Evolutionary conservation across 2,888 invertebrate genomes (phyloP).

Genomic region (Folsomia manolachei): DNA sequence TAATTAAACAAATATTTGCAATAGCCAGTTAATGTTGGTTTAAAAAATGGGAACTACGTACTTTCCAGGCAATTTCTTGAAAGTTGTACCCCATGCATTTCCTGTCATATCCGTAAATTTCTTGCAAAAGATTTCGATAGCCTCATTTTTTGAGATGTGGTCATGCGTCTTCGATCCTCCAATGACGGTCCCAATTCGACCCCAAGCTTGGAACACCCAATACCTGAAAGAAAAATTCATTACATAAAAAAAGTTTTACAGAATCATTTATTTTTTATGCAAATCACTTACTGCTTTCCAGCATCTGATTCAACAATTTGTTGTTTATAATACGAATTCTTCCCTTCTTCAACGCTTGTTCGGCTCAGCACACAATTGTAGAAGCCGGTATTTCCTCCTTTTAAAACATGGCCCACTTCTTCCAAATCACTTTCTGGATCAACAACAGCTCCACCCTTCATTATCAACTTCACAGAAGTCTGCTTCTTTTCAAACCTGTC

Average conservation of each 20-base stretch:
- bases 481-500: conserved; percentile 42
- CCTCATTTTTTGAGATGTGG: conserved; percentile 58
- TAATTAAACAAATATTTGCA: no score
- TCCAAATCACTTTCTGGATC: conserved; percentile 85
- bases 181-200: conserved; percentile 91
- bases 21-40: no score
- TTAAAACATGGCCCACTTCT: conserved; percentile 70
- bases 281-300: conserved; percentile 49
- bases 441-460: conserved; percentile 84
- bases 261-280: neutral
- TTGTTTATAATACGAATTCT: conserved; percentile 92
- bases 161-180: conserved; percentile 69
- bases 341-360: conserved; percentile 80
- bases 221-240: conserved; percentile 18
- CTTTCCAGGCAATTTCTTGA: conserved; percentile 71
- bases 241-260: neutral
- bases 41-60: no score
- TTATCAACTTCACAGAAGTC: conserved; percentile 61
- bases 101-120: conserved; percentile 76
- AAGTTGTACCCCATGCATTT: conserved; percentile 72
- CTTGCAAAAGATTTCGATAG: conserved; percentile 63
- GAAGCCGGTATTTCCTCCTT: conserved; percentile 56
- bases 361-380: conserved; percentile 78
- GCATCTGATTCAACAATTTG: conserved; percentile 73
- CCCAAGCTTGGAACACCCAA: conserved; percentile 67